phyloP scores from a whole-genome alignment of 1,140 invertebrate genomes.

The Trigoniulus corallinus region DNA sequence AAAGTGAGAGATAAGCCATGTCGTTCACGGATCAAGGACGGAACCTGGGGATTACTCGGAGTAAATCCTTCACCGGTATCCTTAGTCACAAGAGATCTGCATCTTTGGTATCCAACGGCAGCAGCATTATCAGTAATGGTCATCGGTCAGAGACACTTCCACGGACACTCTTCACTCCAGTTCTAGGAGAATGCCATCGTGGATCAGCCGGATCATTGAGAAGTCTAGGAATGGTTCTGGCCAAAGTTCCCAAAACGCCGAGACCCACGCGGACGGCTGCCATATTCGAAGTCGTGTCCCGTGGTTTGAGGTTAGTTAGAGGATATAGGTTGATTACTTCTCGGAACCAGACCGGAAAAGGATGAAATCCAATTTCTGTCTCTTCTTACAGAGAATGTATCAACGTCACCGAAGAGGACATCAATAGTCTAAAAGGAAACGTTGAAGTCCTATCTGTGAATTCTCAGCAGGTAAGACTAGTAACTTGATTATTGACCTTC shows the following conservation, averaged over 20 bases:
- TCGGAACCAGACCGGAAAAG: too few relatives aligned
- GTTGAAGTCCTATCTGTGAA: constrained; percentile 11
- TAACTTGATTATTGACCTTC: not conserved
- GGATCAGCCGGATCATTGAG: not conserved
- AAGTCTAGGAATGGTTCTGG: not conserved
- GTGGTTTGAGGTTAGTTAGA: constrained; percentile 22
- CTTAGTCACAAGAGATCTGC: not conserved
- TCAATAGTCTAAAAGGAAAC: constrained; percentile 13
- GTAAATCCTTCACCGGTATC: constrained; percentile 5
- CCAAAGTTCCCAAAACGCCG: constrained; percentile 27
- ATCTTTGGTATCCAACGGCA: not conserved
- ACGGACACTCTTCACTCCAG: not conserved
- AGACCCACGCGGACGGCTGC: constrained; percentile 23
- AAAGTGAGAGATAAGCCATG: too few relatives aligned
- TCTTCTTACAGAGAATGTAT: constrained; percentile 14
- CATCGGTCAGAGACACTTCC: not conserved
- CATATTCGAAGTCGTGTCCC: constrained; percentile 26
- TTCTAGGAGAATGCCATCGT: not conserved
- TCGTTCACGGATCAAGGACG: not conserved
- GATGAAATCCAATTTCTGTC: not conserved
- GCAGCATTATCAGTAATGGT: not conserved
- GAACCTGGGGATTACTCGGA: not conserved
- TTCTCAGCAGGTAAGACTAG: constrained; percentile 16
- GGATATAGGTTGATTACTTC: too few relatives aligned
- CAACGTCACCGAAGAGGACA: constrained; percentile 18